Percentiles rank a stretch among this genome's conserved stretches.
Evolutionary conservation across 2,113 vertebrate species (phyloP).

Genomic region (Phylloscopus whistleri): DNA sequence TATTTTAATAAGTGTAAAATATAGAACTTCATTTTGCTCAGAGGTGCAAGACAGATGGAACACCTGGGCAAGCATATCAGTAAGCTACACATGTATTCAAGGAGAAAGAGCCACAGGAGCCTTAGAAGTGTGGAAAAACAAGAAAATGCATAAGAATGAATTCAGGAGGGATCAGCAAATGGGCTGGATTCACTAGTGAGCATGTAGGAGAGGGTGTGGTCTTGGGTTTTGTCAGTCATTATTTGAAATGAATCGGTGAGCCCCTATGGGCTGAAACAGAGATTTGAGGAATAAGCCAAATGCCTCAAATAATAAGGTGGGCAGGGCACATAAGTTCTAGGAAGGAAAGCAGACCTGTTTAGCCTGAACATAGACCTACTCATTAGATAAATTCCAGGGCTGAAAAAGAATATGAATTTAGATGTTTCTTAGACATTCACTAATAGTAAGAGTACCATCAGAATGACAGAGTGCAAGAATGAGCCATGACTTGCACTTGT

Average conservation of each 20-base stretch:
- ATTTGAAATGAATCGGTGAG: not conserved
- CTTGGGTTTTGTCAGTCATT: not conserved
- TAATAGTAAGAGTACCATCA: not conserved
- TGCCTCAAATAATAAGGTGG: not conserved
- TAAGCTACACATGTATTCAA: not conserved
- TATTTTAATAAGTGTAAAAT: not conserved
- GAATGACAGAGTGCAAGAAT: not conserved
- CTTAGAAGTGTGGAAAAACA: not conserved
- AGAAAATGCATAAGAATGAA: not conserved
- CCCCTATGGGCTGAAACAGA: not conserved
- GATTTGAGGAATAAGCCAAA: not conserved
- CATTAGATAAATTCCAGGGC: not conserved
- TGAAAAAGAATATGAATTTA: not conserved
- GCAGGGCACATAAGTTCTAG: not conserved
- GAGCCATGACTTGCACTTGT: not conserved
- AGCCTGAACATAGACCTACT: not conserved
- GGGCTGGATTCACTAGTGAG: not conserved
- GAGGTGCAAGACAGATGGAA: not conserved
- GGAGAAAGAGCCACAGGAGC: not conserved
- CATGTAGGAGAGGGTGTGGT: not conserved
- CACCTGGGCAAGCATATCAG: not conserved
- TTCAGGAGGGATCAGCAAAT: not conserved
- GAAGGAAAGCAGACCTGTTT: not conserved
- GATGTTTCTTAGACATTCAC: not conserved
- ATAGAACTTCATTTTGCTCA: not conserved